Percentiles rank a stretch among this genome's conserved stretches.
Conservation (phyloP, 2,113 vertebrate species). For the Ia io region DNA sequence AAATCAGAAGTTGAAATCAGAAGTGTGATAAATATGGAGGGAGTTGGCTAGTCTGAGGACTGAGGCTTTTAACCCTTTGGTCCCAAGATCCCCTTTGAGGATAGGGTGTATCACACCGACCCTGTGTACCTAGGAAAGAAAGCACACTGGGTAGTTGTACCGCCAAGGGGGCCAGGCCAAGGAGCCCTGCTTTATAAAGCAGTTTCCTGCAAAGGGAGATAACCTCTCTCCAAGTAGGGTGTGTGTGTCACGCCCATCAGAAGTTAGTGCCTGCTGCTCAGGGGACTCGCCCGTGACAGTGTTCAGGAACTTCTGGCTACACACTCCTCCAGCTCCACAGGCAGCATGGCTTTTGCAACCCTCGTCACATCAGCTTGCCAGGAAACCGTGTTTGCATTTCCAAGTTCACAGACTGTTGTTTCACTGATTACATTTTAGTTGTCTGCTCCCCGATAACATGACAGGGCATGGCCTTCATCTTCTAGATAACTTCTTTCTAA, state of each 20-base stretch:
- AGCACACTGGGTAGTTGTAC: background rate
- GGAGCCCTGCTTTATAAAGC: background rate
- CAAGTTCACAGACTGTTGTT: background rate
- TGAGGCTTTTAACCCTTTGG: background rate
- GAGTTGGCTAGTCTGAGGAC: background rate
- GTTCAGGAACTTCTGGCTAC: background rate
- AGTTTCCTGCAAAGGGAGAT: background rate
- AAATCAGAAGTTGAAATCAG: background rate
- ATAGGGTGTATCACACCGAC: background rate
- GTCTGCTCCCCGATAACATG: background rate
- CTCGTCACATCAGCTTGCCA: background rate
- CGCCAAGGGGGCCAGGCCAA: background rate
- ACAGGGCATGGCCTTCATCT: background rate
- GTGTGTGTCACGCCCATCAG: background rate
- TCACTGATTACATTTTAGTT: background rate
- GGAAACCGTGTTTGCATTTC: background rate
- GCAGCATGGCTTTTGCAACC: background rate
- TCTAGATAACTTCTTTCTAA: background rate
- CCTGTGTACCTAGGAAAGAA: background rate
- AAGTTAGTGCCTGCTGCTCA: background rate
- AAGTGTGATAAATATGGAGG: background rate
- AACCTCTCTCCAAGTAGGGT: background rate
- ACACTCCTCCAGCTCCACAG: background rate
- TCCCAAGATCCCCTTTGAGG: background rate
- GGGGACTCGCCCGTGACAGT: background rate